A percentile compares a stretch with the other conserved stretches of the same genome.
These are phyloP conservation scores for Chelonus formosanus DNA, from an alignment of 2,888 invertebrate genomes.

Conservation along the genomic window DNA sequence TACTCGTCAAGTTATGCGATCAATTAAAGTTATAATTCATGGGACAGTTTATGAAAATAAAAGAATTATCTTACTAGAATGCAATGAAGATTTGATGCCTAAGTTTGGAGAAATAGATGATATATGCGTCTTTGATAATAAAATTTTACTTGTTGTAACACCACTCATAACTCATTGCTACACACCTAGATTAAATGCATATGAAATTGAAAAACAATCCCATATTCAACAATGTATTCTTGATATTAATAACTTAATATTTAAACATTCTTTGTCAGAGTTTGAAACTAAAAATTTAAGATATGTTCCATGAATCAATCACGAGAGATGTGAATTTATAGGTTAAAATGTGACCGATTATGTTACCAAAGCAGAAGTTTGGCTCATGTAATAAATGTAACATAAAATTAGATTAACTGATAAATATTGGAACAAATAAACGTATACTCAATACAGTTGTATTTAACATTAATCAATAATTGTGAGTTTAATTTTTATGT, in stretches of 20 bases:
- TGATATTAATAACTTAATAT: too few relatives aligned
- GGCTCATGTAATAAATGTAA: too few relatives aligned
- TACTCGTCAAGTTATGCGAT: slow-evolving; percentile 27
- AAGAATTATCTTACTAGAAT: slow-evolving; percentile 27
- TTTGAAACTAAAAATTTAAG: not conserved
- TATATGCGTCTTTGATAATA: not conserved
- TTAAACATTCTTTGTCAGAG: too few relatives aligned
- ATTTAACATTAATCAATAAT: too few relatives aligned
- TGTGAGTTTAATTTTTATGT: too few relatives aligned
- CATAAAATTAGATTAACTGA: too few relatives aligned
- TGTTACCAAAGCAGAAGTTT: too few relatives aligned
- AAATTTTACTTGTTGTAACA: not conserved
- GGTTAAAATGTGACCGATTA: too few relatives aligned
- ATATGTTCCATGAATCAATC: not conserved
- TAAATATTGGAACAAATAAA: too few relatives aligned
- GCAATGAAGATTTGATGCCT: slow-evolving; percentile 10
- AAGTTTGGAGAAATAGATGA: too few relatives aligned
- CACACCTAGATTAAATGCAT: not conserved
- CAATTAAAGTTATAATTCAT: slow-evolving; percentile 26
- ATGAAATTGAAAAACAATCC: not conserved
- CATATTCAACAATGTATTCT: too few relatives aligned
- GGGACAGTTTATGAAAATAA: slow-evolving; percentile 19
- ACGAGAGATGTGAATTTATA: not conserved
- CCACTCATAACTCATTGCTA: not conserved
- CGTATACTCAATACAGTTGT: too few relatives aligned